These are phyloP conservation scores for Lepidurus packardi DNA, from an alignment of 1,140 invertebrate species.

Conservation along the genomic window DNA sequence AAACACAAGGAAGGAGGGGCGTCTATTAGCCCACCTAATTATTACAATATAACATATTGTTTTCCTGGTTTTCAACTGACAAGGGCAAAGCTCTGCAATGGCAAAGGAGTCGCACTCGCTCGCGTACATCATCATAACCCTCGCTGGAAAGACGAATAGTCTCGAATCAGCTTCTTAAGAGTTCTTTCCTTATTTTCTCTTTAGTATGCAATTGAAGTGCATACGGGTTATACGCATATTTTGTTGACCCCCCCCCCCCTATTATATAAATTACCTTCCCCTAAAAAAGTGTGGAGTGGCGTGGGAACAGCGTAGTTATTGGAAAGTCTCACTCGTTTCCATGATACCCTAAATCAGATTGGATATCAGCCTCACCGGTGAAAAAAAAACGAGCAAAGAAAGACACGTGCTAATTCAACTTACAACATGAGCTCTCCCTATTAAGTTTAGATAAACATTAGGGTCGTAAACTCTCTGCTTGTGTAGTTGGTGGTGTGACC, in stretches of 20 bases:
- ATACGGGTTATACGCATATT: not conserved
- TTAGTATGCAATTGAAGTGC: not conserved
- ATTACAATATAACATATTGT: not conserved
- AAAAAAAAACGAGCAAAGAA: not conserved
- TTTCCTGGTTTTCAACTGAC: not conserved
- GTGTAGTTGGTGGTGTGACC: not conserved
- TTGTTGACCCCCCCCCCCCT: not conserved
- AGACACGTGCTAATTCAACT: not conserved
- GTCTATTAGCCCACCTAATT: not conserved
- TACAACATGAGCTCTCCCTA: not conserved
- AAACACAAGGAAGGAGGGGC: not conserved
- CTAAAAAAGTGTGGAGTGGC: not conserved
- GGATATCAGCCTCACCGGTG: not conserved
- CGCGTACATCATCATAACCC: not conserved
- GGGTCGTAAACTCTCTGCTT: not conserved
- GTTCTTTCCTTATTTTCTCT: not conserved
- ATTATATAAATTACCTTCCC: not conserved
- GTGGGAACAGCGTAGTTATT: not conserved
- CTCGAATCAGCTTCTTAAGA: not conserved
- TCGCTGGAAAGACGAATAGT: not conserved
- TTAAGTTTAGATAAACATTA: not conserved
- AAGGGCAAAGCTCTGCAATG: not conserved
- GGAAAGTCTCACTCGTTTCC: not conserved
- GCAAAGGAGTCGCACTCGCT: not conserved
- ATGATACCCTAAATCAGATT: not conserved